phyloP scores from a whole-genome alignment of 2,797 vertebrate genomes.

The Macrochelys suwanniensis region DNA sequence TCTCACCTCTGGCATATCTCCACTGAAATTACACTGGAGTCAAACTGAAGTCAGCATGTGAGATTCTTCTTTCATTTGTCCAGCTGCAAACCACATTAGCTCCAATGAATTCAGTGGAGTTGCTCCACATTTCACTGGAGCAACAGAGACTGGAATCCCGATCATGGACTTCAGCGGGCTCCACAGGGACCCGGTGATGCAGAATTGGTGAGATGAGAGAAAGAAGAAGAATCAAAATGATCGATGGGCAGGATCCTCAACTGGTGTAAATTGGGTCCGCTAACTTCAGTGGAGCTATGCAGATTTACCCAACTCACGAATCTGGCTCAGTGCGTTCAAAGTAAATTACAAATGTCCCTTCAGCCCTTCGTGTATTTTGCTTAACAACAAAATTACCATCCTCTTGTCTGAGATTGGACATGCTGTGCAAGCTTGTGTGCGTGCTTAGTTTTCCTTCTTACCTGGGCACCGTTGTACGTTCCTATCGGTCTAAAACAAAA shows the following conservation, averaged over 20 bases:
- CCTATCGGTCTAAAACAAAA: background rate
- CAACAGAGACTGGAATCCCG: background rate
- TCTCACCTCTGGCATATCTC: background rate
- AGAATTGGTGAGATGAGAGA: background rate
- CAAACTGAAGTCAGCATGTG: background rate
- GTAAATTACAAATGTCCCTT: background rate
- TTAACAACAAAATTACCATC: accelerated
- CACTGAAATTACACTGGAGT: background rate
- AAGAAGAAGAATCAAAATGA: background rate
- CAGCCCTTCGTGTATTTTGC: background rate
- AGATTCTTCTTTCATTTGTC: background rate
- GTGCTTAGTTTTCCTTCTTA: background rate
- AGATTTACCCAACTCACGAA: background rate
- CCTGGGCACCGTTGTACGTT: background rate
- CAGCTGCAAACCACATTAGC: background rate
- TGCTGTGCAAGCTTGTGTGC: accelerated
- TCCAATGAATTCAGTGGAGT: background rate
- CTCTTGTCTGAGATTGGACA: accelerated
- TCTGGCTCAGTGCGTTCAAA: background rate
- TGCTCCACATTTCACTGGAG: background rate
- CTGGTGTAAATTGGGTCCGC: background rate
- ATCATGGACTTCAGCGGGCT: background rate
- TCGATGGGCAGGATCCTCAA: background rate
- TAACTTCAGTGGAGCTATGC: background rate
- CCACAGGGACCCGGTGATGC: accelerated